These are phyloP conservation scores for Mythimna pallens DNA, from an alignment of 2,888 invertebrate genomes.

Conservation along the genomic window DNA sequence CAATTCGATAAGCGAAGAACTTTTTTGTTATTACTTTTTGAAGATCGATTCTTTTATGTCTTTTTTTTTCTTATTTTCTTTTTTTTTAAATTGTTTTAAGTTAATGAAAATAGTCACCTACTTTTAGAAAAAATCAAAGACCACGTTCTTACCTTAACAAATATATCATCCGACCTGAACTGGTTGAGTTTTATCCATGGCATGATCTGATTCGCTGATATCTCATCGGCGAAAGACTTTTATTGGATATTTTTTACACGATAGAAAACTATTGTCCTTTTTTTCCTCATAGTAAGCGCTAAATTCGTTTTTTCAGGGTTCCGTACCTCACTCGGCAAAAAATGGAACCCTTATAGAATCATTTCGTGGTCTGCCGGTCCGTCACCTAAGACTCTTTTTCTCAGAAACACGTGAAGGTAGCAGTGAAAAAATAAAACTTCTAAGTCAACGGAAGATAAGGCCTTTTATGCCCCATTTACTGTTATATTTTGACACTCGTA, in stretches of 20 bases:
- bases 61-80: slow-evolving; percentile 15
- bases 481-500: too few species aligned
- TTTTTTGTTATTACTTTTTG: slow-evolving; percentile 32
- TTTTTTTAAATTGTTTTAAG: neutral
- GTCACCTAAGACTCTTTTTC: too few species aligned
- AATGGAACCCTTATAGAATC: too few species aligned
- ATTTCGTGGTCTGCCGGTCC: too few species aligned
- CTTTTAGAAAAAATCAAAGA: neutral
- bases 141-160: neutral
- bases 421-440: too few species aligned
- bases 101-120: neutral
- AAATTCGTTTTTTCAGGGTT: neutral
- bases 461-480: too few species aligned
- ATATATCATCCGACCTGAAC: neutral
- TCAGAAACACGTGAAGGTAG: too few species aligned
- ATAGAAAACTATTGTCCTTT: neutral
- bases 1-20: slow-evolving; percentile 22
- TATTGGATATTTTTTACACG: neutral
- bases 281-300: neutral
- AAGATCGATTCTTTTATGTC: neutral
- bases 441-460: too few species aligned
- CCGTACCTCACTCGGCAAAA: too few species aligned
- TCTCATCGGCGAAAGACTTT: too few species aligned
- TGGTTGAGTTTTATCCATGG: neutral
- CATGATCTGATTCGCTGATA: neutral